These are phyloP conservation scores for Littorina saxatilis DNA, from an alignment of 1,140 invertebrate genomes.

Conservation along the genomic window DNA sequence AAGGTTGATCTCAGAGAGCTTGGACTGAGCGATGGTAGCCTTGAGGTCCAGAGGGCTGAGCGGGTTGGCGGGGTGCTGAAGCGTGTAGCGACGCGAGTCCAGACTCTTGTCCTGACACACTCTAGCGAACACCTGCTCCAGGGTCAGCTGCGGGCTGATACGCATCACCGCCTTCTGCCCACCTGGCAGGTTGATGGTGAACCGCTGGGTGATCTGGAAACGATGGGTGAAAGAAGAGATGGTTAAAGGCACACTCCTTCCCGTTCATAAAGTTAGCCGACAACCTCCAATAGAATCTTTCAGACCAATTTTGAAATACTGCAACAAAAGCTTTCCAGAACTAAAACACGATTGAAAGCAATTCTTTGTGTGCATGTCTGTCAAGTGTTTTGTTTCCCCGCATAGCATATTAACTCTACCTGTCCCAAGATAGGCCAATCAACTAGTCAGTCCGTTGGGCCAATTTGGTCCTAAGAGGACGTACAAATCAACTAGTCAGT, in stretches of 20 bases:
- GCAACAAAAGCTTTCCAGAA: not conserved
- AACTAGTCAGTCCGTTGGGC: no score
- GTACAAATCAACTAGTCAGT: no score
- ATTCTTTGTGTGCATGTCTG: no score
- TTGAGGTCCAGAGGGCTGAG: constrained; percentile 52
- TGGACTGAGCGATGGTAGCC: constrained; percentile 59
- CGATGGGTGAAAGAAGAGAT: no score
- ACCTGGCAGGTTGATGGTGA: constrained; percentile 88
- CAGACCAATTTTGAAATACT: not conserved
- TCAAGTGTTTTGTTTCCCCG: no score
- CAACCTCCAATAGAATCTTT: not conserved
- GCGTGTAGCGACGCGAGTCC: constrained; percentile 85
- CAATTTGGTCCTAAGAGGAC: not conserved
- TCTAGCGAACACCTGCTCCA: constrained; percentile 83
- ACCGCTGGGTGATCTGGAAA: constrained; percentile 82
- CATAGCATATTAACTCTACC: no score
- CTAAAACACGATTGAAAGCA: not conserved
- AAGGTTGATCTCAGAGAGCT: constrained; percentile 65
- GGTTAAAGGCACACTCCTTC: not conserved
- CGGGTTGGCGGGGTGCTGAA: constrained; percentile 85
- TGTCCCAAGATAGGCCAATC: no score
- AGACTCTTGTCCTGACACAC: constrained; percentile 89
- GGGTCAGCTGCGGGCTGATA: constrained; percentile 82
- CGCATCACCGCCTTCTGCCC: constrained; percentile 88
- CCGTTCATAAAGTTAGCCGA: not conserved